Base-by-base conservation (phyloP, 2,888 invertebrate genomes). In the Perithous albicinctus region DNA sequence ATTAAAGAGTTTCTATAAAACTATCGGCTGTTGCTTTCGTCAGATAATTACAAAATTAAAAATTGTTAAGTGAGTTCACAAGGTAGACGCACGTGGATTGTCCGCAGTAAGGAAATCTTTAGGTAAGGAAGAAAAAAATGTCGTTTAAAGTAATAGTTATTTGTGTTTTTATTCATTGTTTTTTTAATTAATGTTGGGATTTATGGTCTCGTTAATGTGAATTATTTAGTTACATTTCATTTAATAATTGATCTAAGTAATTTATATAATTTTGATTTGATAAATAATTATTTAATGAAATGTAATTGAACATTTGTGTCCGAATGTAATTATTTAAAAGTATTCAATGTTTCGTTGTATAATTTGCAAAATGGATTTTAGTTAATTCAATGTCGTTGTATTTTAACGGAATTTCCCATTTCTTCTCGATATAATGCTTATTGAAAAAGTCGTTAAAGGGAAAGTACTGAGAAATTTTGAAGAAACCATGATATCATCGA, bases 121-220 rank as follows among this genome's bases (percentile, higher is more conserved):
- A n/a, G 80, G 80, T 80, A 61, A 80, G 77, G 20, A 77, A 43
- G 48, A 43, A 2, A 1, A 10, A 1, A n/a, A 7, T 5, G 0
- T 6, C 35, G 7, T 32, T 35, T 59, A 2, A 32, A 59, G 18
- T 59, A 15, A 59, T 29, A n/a, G 4, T n/a, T 5, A 32, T n/a
- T 32, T n/a, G n/a, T n/a, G n/a, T n/a, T n/a, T n/a, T n/a, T 1
- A 61, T 26, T 38, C 15, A 15, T 43, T 12, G 35, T 18, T 51
- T n/a, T 8, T 10, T 43, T 38, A 6, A n/a, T 48, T 6, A 0
- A 35, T n/a, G 29, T 32, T 1, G n/a, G 15, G 15, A 56, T 38
- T 48, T 23, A 38, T 48, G 12, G 2, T n/a, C 10, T 18, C 7
- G n/a, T 12, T 8, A 18, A 59, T 18, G 32, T 1, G 15, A 26